These are phyloP conservation scores for Trypoxylus dichotomus DNA, from an alignment of 1,140 invertebrate genomes.

Conservation along the genomic window DNA sequence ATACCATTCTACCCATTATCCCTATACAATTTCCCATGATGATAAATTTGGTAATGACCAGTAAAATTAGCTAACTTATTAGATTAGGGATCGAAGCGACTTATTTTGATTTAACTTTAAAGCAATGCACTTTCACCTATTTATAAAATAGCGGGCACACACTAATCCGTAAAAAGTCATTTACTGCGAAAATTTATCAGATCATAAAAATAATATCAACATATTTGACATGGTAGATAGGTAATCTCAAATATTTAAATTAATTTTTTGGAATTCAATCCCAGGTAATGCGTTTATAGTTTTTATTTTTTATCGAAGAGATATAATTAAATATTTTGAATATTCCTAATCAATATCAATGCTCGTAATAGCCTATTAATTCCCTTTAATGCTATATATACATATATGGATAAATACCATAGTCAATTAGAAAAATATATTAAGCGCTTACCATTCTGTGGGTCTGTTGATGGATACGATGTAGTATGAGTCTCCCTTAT, in stretches of 20 bases:
- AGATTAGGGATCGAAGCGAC: no score
- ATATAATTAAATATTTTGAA: not conserved
- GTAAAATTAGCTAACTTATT: no score
- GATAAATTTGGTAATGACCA: no score
- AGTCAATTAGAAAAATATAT: not conserved
- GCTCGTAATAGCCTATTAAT: not conserved
- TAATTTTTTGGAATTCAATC: not conserved
- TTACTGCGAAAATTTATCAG: not conserved
- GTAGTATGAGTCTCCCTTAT: not conserved
- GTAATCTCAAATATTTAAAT: not conserved
- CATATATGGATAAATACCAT: not conserved
- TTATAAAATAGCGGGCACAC: no score
- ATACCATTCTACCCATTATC: no score
- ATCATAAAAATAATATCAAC: not conserved
- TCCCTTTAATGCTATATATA: not conserved
- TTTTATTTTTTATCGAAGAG: not conserved
- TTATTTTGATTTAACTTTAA: no score
- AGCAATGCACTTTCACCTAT: no score
- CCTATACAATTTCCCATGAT: no score
- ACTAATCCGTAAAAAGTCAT: no score
- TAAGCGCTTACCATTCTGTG: not conserved
- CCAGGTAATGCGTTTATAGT: not conserved
- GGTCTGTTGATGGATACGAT: not conserved
- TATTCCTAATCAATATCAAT: no score
- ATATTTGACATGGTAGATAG: not conserved